Evolutionary conservation across 2,113 vertebrate genomes (phyloP).

Genomic region (Girardinichthys multiradiatus): DNA sequence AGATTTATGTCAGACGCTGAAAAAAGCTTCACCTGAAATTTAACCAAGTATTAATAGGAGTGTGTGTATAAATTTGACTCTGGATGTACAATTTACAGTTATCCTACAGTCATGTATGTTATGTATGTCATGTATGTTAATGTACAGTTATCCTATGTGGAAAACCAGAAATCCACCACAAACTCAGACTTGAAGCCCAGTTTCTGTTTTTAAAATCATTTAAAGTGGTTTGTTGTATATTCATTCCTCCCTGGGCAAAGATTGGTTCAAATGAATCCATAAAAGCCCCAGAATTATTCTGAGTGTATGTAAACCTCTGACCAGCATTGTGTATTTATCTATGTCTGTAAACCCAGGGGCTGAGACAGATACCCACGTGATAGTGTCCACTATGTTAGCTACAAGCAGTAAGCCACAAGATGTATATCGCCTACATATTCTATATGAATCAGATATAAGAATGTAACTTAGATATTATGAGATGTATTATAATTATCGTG

Average conservation of each 20-base stretch:
- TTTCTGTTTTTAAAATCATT: neutral
- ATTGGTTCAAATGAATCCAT: neutral
- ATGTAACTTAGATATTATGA: conserved; percentile 79
- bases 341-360: conserved; percentile 63
- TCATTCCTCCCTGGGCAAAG: neutral
- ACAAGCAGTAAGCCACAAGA: conserved; percentile 65
- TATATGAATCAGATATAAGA: conserved; percentile 75
- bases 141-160: too few species aligned
- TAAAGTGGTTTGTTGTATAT: neutral
- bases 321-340: conserved; percentile 17
- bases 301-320: neutral
- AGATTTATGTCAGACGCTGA: too few species aligned
- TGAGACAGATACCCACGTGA: conserved; percentile 43
- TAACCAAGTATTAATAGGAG: too few species aligned
- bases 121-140: too few species aligned
- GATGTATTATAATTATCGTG: conserved; percentile 73
- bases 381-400: conserved; percentile 49
- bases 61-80: too few species aligned
- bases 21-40: too few species aligned
- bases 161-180: too few species aligned
- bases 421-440: conserved; percentile 73
- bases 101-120: too few species aligned
- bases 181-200: too few species aligned
- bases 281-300: neutral
- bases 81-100: too few species aligned